Evolutionary conservation across 2,113 vertebrate species (phyloP), one percentile per base, ranked within the genome.

Genomic region (Axis porcinus): DNA sequence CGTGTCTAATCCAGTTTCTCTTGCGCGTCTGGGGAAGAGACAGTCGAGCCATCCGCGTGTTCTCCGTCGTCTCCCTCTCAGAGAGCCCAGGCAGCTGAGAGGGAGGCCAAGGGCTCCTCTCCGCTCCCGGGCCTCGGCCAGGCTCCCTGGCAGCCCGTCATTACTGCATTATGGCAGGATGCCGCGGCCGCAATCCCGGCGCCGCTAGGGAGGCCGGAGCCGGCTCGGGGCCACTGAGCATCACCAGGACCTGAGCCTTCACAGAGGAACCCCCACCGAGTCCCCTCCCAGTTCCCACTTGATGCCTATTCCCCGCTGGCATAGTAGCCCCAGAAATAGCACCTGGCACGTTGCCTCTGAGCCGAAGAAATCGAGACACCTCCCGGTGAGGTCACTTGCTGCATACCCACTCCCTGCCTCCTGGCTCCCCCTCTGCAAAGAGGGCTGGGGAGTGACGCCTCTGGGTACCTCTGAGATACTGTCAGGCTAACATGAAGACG

Each of bases 101-200:
- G 89, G 52, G 89, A 88, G 45, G 67, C 85, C 76, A 30, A 79
- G 58, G 76, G 67, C 40, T 40, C 86, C 87, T 43, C n/a, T 90
- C 58, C 55, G 57, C 60, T 33, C 79, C 88, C 21, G 3, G 19
- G n/a, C 57, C 0, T 1, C 2, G 2, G 52, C 2, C 2, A 92
- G 91, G 76, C 91, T 97, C 88, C 97, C 95, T 97, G 96, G 96
- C 97, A 96, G 91, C 94, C 93, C 87, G 84, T 97, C 93, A 45
- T 87, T 58, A 86, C 97, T 97, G 97, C 97, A 96, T 97, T 97
- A 89, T 0, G 36, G 92, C 97, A 92, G 95, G 96, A 86, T 86
- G 84, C 97, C 30, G 95, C 10, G 50, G 93, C 85, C 28, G 2
- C 96, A 50, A 90, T 36, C 90, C 54, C 45, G 19, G 87, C 60